Base-by-base conservation (phyloP, 2,113 vertebrate species). In the Oryzias melastigma region DNA sequence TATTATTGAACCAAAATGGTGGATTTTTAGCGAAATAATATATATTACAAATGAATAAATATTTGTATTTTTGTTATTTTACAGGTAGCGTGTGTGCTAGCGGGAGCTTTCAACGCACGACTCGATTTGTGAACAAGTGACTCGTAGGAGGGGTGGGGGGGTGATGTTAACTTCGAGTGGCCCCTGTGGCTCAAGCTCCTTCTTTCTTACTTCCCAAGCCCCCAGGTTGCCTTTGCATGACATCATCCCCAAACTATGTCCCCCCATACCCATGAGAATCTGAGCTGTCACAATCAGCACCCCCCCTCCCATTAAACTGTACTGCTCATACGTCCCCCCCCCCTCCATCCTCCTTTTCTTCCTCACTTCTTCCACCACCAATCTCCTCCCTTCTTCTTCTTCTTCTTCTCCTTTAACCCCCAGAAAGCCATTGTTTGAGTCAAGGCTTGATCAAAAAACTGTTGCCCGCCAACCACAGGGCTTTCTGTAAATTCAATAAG, bases 401-500 rank as follows among this genome's bases (percentile, higher is more conserved):
- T 93, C 92, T 94, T 85, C 84, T 88, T 79, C 83, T 86, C 85
- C 81, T 89, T 90, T 91, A 91, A 91, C 91, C 90, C 89, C 89
- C 73, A 90, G 84, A 92, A 92, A 85, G 88, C 92, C 91, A 92
- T 94, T 94, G 92, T 68, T 88, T 93, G 92, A 90, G 85, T 90
- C 91, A 89, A 92, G 92, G 93, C 92, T 92, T 95, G 95, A 98
- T 98, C 96, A 98, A 96, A 98, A 98, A 97, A 96, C 94, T 94
- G 94, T 93, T 93, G 94, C 91, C 95, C 91, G 94, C 94, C 94
- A 95, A 95, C 94, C 90, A 91, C 93, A 91, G 89, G 89, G 91
- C 94, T 97, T 95, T 98, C 95, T 96, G 94, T 95, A 94, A 92
- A 93, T 94, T 96, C 95, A 95, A 94, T 95, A 94, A 96, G 95